phyloP scores from a whole-genome alignment of 2,797 vertebrate genomes.

The Halcyon chelicuti region DNA sequence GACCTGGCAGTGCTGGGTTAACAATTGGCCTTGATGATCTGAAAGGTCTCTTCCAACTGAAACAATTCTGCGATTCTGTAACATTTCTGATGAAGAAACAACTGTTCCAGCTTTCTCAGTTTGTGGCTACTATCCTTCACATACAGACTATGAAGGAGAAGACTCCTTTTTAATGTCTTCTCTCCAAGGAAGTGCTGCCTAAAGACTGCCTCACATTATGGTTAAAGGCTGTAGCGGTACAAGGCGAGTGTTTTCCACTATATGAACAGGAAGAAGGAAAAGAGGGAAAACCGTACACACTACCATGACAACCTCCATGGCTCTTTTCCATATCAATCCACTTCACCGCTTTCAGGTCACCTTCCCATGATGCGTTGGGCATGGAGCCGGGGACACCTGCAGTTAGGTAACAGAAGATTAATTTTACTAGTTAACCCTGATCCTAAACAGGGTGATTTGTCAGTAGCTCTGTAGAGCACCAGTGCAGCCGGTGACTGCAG shows the following conservation, averaged over 20 bases:
- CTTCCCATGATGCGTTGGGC: conserved; percentile 72
- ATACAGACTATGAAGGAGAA: not conserved
- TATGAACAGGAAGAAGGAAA: not conserved
- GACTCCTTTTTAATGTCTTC: not conserved
- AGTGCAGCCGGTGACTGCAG: not conserved
- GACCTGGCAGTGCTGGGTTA: not conserved
- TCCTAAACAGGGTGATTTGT: not conserved
- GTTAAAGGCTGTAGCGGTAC: not conserved
- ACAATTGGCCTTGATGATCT: not conserved
- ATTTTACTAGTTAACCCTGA: not conserved
- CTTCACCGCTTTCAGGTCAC: conserved; percentile 75
- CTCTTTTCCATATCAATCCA: conserved; percentile 71
- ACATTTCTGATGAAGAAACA: not conserved
- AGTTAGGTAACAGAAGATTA: not conserved
- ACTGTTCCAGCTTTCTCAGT: not conserved
- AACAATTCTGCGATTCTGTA: not conserved
- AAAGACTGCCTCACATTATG: not conserved
- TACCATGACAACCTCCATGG: conserved; percentile 78
- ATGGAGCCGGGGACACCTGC: conserved; percentile 77
- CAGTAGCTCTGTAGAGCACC: not conserved
- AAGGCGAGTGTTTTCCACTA: not conserved
- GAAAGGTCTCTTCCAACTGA: not conserved
- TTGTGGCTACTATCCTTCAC: not conserved
- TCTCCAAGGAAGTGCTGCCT: not conserved
- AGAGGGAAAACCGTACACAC: not conserved